phyloP scores from a whole-genome alignment of 2,797 vertebrate species.

The Propithecus deckenii region DNA sequence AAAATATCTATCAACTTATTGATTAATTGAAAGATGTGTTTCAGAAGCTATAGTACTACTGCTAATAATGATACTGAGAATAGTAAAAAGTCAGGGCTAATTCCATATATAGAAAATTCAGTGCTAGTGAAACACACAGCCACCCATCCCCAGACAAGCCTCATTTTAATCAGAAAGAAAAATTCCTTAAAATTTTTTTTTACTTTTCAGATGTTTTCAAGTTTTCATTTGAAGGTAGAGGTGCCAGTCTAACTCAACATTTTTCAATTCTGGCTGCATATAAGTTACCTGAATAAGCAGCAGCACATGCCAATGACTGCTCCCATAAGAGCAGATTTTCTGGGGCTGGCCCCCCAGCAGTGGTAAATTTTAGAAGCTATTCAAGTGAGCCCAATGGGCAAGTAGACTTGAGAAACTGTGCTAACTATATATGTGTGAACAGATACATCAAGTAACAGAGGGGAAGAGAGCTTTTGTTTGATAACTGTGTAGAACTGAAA shows the following conservation, averaged over 20 bases:
- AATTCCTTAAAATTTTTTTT: neutral
- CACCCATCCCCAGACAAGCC: neutral
- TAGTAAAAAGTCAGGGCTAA: neutral
- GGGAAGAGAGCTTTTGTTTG: neutral
- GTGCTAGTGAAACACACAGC: neutral
- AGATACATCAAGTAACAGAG: neutral
- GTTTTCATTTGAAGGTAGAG: neutral
- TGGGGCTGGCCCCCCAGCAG: neutral
- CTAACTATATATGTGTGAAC: neutral
- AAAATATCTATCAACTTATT: neutral
- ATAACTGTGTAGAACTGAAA: neutral
- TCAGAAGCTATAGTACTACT: neutral
- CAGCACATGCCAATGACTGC: fast-evolving
- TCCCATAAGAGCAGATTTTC: neutral
- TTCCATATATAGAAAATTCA: neutral
- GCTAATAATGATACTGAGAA: neutral
- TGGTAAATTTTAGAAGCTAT: neutral
- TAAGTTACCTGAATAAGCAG: neutral
- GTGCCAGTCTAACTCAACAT: fast-evolving
- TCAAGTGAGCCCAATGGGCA: neutral
- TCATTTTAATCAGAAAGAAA: neutral
- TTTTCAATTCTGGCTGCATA: neutral
- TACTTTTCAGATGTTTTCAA: neutral
- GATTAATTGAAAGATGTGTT: neutral
- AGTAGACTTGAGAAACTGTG: neutral